A percentile compares a stretch with the other conserved stretches of the same genome.
Evolutionary conservation across 2,888 invertebrate genomes (phyloP).

Genomic region (Hypercompe scribonia): DNA sequence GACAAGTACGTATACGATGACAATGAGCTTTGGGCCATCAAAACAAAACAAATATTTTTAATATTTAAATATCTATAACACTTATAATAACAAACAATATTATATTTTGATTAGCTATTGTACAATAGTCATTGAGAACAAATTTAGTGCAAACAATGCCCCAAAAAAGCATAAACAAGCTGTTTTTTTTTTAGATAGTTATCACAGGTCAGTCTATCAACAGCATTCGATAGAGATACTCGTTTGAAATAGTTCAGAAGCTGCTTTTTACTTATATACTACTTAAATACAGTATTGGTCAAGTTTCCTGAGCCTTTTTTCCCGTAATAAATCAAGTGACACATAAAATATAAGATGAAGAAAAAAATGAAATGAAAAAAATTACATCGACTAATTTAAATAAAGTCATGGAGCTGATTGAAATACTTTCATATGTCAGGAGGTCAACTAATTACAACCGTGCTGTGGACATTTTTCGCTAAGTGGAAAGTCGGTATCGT

Average conservation of each 20-base stretch:
- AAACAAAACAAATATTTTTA: not conserved
- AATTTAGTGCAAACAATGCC: not conserved
- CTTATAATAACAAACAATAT: no score
- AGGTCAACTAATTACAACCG: not conserved
- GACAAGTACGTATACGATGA: no score
- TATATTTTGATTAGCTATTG: not conserved
- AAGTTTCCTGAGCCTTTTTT: not conserved
- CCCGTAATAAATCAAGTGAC: not conserved
- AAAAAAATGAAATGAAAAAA: not conserved
- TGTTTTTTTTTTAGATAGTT: not conserved
- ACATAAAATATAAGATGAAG: not conserved
- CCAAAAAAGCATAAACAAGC: not conserved
- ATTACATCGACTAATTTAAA: not conserved
- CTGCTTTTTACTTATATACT: not conserved
- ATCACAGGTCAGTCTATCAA: not conserved
- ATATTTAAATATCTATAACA: not conserved
- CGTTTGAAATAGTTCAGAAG: not conserved
- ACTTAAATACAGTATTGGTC: not conserved
- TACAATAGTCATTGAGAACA: constrained; percentile 4
- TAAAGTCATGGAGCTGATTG: constrained; percentile 10
- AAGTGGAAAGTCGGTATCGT: constrained; percentile 3
- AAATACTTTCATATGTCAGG: not conserved
- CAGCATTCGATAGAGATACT: not conserved
- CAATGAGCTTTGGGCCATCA: not conserved
- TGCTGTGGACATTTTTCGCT: not conserved